These are phyloP conservation scores for Columba guinea DNA, from an alignment of 2,797 vertebrate species.

Conservation along the genomic window DNA sequence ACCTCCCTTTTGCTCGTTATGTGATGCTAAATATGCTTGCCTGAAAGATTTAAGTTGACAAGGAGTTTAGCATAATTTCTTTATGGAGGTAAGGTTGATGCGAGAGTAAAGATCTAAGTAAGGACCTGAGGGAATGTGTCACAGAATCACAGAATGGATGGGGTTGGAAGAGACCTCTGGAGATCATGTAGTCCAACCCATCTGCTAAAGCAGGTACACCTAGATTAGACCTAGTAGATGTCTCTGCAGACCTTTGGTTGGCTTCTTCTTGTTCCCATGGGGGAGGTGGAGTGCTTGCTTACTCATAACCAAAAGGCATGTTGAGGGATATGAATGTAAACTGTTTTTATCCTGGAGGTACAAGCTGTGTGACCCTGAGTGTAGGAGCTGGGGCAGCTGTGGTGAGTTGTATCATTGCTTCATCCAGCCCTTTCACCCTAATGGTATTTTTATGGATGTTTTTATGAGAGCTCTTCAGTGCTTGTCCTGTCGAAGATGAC, in stretches of 20 bases:
- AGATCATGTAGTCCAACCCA: no score
- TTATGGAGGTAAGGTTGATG: not conserved
- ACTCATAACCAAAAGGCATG: not conserved
- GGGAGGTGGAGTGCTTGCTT: not conserved
- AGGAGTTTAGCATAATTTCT: not conserved
- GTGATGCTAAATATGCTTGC: not conserved
- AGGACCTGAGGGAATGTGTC: not conserved
- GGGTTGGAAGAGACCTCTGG: no score
- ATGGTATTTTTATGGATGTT: not conserved
- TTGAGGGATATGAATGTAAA: not conserved
- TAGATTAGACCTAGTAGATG: no score
- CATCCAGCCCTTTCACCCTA: not conserved
- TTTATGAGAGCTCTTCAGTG: not conserved
- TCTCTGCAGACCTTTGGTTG: not conserved
- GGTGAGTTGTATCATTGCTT: not conserved
- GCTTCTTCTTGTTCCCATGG: not conserved
- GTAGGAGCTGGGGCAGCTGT: not conserved
- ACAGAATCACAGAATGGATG: no score
- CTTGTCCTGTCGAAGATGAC: not conserved
- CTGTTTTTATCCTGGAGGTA: not conserved
- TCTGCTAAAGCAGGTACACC: no score
- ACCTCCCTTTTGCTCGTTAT: not conserved
- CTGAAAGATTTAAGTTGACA: not conserved
- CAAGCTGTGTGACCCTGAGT: fast-evolving
- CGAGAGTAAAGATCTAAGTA: not conserved